Percentiles rank a stretch among this genome's conserved stretches.
Conservation (phyloP, 2,797 vertebrate species). For the Danio tinwini region DNA sequence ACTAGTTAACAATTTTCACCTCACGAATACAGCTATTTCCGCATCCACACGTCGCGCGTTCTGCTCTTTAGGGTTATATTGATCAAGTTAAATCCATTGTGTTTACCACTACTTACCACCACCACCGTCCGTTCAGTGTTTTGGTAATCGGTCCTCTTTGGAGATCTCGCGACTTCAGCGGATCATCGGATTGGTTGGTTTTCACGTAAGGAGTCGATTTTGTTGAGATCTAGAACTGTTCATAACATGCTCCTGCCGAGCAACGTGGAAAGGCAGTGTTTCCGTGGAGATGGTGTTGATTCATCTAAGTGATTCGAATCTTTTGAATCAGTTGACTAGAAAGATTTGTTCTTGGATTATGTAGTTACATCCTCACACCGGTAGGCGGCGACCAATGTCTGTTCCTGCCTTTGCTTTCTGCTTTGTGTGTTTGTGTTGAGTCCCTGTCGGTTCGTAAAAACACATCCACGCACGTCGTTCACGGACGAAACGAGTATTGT, state of each 20-base stretch:
- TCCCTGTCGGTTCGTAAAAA: not conserved
- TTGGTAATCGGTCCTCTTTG: not conserved
- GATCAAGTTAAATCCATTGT: not conserved
- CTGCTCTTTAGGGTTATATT: not conserved
- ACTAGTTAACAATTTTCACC: not conserved
- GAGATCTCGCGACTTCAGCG: not conserved
- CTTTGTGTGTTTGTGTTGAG: not conserved
- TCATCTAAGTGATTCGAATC: constrained; percentile 5
- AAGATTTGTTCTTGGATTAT: not conserved
- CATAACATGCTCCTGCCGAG: no score
- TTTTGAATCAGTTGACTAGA: constrained; percentile 10
- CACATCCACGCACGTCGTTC: not conserved
- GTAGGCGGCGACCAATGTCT: not conserved
- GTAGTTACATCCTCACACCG: not conserved
- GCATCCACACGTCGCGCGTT: not conserved
- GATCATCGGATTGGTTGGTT: not conserved
- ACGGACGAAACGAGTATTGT: not conserved
- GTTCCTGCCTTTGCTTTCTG: not conserved
- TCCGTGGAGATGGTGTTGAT: not conserved
- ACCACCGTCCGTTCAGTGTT: not conserved
- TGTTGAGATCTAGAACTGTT: not conserved
- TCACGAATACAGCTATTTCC: not conserved
- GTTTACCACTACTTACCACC: not conserved
- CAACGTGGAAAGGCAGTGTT: not conserved
- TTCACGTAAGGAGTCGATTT: not conserved